Conservation (phyloP, 35 echinoderm and acorn worm species). For the Apostichopus parvimensis region DNA sequence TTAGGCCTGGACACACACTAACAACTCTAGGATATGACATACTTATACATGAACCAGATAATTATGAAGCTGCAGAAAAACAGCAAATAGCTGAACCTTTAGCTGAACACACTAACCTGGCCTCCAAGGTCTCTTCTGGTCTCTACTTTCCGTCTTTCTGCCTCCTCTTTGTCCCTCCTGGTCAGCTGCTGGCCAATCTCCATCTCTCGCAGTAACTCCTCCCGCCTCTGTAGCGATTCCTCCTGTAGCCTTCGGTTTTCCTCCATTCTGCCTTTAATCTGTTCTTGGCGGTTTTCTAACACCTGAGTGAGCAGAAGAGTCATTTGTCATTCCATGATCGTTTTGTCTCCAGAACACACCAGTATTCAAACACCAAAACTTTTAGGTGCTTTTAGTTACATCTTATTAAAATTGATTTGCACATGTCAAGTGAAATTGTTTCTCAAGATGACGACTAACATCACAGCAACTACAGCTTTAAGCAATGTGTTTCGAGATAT, state of each 20-base stretch:
- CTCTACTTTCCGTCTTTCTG: constrained; percentile 74
- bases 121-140: constrained; percentile 70
- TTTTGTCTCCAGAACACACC: too few relatives aligned
- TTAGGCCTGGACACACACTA: too few relatives aligned
- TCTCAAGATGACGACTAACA: background rate
- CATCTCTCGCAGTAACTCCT: constrained; percentile 86
- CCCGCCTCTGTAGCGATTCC: constrained; percentile 83
- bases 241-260: constrained; percentile 73
- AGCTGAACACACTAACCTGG: constrained; percentile 57
- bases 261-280: constrained; percentile 78
- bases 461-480: too few relatives aligned
- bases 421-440: background rate
- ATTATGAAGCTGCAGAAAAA: too few relatives aligned
- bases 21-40: too few relatives aligned
- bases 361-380: too few relatives aligned
- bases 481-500: too few relatives aligned
- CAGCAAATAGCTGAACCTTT: too few relatives aligned
- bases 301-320: constrained; percentile 61
- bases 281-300: constrained; percentile 77
- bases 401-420: too few relatives aligned
- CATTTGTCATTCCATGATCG: too few relatives aligned
- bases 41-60: too few relatives aligned
- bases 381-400: too few relatives aligned
- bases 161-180: constrained; percentile 71
- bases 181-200: constrained; percentile 90